Percentiles rank a stretch among this genome's conserved stretches.
Evolutionary conservation across 2,113 vertebrate genomes (phyloP).

Genomic region (Dasypus novemcinctus): DNA sequence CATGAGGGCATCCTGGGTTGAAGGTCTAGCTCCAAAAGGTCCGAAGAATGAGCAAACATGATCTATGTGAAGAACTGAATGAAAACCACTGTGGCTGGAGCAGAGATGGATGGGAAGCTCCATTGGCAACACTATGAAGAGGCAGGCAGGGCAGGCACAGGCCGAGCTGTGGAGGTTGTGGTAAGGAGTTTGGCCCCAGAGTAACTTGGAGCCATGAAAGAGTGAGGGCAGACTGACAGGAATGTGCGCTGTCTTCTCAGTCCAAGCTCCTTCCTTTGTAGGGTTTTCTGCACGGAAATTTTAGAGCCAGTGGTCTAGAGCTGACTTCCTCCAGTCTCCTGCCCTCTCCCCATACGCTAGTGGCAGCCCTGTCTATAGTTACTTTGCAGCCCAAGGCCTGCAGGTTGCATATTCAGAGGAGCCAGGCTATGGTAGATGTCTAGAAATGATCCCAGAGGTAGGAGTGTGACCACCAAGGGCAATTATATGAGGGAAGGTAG

Average conservation of each 20-base stretch:
- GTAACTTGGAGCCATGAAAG: neutral
- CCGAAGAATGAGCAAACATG: neutral
- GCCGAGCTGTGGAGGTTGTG: neutral
- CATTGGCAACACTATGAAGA: neutral
- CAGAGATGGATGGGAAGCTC: too few species aligned
- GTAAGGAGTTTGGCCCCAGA: too few species aligned
- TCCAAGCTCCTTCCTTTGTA: neutral
- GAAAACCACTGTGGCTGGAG: neutral
- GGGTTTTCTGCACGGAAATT: neutral
- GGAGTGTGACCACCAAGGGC: neutral
- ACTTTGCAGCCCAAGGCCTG: constrained; percentile 32
- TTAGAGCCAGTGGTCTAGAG: neutral
- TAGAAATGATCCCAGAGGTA: neutral
- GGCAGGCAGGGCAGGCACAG: neutral
- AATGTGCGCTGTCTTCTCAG: neutral
- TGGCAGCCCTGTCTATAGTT: constrained; percentile 57
- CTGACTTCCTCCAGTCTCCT: neutral
- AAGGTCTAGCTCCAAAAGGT: neutral
- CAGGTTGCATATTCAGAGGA: constrained; percentile 12
- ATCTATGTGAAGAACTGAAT: neutral
- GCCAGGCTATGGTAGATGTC: neutral
- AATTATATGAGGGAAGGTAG: neutral
- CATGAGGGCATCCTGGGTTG: neutral
- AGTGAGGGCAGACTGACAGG: neutral
- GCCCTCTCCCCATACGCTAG: neutral